A percentile compares a stretch with the other conserved stretches of the same genome.
Conservation (phyloP, 2,797 vertebrate species). For the Aeoliscus strigatus region DNA sequence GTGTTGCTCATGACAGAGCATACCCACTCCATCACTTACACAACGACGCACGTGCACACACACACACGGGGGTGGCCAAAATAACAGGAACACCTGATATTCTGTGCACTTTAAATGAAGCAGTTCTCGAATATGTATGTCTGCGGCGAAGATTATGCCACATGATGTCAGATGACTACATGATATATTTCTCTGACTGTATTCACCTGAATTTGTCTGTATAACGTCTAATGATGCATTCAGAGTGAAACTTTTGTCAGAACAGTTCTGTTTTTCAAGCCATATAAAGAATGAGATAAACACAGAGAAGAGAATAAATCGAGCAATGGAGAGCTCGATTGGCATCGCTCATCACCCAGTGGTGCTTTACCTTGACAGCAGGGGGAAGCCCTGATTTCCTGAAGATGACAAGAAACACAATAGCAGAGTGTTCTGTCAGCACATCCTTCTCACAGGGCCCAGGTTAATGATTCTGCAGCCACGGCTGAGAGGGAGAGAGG, state of each 20-base stretch:
- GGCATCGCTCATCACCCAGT: conserved; percentile 61
- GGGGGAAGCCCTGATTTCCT: conserved; percentile 80
- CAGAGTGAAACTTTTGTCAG: too few relatives aligned
- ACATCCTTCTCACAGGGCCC: conserved; percentile 65
- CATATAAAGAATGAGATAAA: conserved; percentile 23
- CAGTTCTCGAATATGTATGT: too few relatives aligned
- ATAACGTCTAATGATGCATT: too few relatives aligned
- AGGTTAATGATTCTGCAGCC: conserved; percentile 80
- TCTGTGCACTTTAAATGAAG: too few relatives aligned
- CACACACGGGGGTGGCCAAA: conserved; percentile 16
- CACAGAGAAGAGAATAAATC: conserved; percentile 28
- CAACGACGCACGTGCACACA: conserved; percentile 7
- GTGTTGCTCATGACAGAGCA: conserved; percentile 65
- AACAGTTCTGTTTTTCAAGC: conserved; percentile 2
- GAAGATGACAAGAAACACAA: conserved; percentile 79
- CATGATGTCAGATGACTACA: too few relatives aligned
- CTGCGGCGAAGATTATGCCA: too few relatives aligned
- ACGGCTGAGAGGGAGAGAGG: conserved; percentile 59
- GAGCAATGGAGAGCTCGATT: conserved; percentile 30
- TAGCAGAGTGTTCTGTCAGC: conserved; percentile 70
- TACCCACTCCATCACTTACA: conserved; percentile 64
- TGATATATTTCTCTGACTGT: too few relatives aligned
- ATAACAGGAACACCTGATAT: conserved; percentile 9
- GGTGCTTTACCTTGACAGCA: conserved; percentile 67
- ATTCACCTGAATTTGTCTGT: too few relatives aligned